A percentile compares a stretch with the other conserved stretches of the same genome.
Conservation (phyloP, 1,140 invertebrate genomes). For the Paraescarpia echinospica region DNA sequence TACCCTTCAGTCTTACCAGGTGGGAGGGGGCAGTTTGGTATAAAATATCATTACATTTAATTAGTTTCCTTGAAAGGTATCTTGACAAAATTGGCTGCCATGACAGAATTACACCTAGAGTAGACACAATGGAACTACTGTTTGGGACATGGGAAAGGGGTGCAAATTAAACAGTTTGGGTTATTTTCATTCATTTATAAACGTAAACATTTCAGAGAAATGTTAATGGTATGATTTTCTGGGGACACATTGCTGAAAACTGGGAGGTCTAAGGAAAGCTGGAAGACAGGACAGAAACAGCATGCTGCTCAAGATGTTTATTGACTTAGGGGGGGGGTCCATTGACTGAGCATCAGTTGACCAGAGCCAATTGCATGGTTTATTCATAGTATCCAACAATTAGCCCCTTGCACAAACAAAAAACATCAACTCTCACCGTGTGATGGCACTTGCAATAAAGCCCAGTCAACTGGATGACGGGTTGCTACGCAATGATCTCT, state of each 20-base stretch:
- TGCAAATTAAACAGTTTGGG: too few relatives aligned
- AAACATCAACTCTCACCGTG: neutral
- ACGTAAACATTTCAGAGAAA: neutral
- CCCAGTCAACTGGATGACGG: neutral
- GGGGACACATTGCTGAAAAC: neutral
- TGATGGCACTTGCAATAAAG: neutral
- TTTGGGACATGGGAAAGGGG: too few relatives aligned
- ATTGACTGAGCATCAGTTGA: neutral
- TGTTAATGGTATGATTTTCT: neutral
- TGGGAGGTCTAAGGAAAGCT: neutral
- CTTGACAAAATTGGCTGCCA: too few relatives aligned
- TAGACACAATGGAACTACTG: too few relatives aligned
- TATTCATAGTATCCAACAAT: neutral
- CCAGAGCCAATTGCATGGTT: neutral
- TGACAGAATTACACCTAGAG: too few relatives aligned
- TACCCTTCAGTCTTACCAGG: too few relatives aligned
- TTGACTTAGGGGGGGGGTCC: too few relatives aligned
- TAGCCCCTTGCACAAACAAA: neutral
- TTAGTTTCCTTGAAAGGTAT: too few relatives aligned
- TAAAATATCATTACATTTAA: too few relatives aligned
- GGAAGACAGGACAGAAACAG: neutral
- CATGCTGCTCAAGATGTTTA: neutral
- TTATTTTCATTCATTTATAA: neutral
- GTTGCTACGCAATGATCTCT: neutral
- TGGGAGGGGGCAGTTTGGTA: too few relatives aligned